Evolutionary conservation across 37 sponge, comb jelly and placozoan species (phyloP).

Genomic region (Tethya wilhelma): DNA sequence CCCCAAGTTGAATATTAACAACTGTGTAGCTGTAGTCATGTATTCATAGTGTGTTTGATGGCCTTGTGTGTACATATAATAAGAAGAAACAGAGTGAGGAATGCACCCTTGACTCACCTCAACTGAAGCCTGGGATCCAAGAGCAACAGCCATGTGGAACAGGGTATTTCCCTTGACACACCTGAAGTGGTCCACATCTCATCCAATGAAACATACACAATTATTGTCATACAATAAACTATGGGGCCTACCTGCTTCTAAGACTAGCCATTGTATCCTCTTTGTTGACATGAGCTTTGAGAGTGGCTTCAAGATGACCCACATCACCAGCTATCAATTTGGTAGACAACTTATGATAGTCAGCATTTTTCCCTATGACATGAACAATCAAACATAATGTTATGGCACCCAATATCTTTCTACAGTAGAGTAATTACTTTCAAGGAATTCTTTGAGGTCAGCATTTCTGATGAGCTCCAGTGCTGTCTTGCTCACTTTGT

Average conservation of each 20-base stretch:
- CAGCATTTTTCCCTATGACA: conserved; percentile 17
- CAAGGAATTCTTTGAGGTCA: conserved; percentile 52
- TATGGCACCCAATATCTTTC: too few species aligned
- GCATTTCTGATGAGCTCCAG: conserved; percentile 74
- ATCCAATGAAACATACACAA: neutral
- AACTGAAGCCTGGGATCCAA: conserved; percentile 50
- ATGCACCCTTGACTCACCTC: conserved; percentile 33
- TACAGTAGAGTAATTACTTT: conserved; percentile 26
- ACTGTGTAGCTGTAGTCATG: too few species aligned
- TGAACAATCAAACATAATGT: neutral
- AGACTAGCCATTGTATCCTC: conserved; percentile 61
- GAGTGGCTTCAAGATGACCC: conserved; percentile 12
- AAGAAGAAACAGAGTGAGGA: too few species aligned
- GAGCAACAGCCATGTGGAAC: conserved; percentile 53
- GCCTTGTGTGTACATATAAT: too few species aligned
- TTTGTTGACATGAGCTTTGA: conserved; percentile 39
- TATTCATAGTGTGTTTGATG: too few species aligned
- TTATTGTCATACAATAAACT: neutral
- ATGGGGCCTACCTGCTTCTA: conserved; percentile 45
- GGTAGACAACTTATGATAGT: conserved; percentile 12
- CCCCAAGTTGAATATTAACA: too few species aligned
- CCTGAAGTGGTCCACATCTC: conserved; percentile 16
- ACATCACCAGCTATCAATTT: conserved; percentile 16
- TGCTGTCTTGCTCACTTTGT: conserved; percentile 74
- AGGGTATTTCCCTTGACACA: conserved; percentile 65